Evolutionary conservation across 2,797 vertebrate genomes (phyloP).

Genomic region (Hydrophis major): DNA sequence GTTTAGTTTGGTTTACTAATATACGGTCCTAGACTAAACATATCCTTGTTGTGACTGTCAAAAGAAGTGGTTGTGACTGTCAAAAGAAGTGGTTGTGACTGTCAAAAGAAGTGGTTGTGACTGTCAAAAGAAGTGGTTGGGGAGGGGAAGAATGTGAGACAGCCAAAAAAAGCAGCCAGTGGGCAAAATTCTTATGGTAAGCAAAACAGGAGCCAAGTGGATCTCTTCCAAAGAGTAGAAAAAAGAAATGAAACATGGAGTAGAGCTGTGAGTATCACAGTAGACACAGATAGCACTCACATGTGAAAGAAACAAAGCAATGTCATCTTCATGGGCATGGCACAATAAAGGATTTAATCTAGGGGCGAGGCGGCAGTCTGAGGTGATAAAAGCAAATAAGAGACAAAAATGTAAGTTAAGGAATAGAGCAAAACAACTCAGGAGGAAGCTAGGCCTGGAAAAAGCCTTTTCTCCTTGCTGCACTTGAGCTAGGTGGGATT

Average conservation of each 20-base stretch:
- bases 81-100: too few relatives aligned
- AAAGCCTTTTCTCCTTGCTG: background rate
- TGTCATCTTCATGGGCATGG: background rate
- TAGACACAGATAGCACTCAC: background rate
- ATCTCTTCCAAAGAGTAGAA: background rate
- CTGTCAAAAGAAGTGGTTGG: background rate
- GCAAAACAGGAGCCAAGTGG: background rate
- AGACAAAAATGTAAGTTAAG: background rate
- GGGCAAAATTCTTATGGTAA: background rate
- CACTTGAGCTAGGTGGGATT: background rate
- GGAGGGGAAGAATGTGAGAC: background rate
- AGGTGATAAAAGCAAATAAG: background rate
- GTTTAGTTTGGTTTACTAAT: background rate
- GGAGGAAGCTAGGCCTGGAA: background rate
- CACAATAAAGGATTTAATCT: background rate
- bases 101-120: background rate
- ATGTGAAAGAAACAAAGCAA: background rate
- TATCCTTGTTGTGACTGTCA: background rate
- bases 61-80: too few relatives aligned
- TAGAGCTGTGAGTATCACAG: background rate
- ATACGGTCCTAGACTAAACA: background rate
- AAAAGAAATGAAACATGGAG: background rate
- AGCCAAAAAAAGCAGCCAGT: background rate
- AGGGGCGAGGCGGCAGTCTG: background rate
- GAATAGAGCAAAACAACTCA: background rate